Evolutionary conservation across 1,140 invertebrate species (phyloP).

Genomic region (Dendroctonus valens): DNA sequence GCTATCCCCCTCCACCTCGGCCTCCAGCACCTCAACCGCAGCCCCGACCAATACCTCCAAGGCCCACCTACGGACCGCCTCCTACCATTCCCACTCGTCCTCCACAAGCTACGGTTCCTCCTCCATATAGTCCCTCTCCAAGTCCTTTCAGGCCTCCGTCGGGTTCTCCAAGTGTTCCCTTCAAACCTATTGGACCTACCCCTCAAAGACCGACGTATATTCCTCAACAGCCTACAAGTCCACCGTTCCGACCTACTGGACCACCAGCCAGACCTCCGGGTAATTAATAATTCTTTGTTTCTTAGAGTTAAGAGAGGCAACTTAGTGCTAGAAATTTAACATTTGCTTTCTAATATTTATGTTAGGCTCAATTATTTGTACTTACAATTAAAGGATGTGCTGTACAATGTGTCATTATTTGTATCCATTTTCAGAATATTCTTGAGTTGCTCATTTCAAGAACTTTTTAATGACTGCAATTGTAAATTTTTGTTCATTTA

Average conservation of each 20-base stretch:
- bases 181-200: constrained; percentile 15
- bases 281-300: no score
- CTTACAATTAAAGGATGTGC: no score
- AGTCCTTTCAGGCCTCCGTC: constrained; percentile 23
- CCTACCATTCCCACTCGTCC: constrained; percentile 13
- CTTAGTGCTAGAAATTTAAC: no score
- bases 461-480: no score
- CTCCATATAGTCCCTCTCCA: constrained; percentile 26
- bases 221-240: constrained; percentile 11
- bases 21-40: constrained; percentile 32
- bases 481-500: no score
- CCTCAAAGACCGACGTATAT: constrained; percentile 25
- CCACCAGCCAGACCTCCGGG: constrained; percentile 21
- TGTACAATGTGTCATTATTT: no score
- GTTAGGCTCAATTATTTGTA: no score
- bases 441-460: no score
- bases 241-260: neutral
- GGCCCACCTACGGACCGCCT: constrained; percentile 26
- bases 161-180: constrained; percentile 22
- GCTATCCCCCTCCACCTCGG: constrained; percentile 33
- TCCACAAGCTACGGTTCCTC: constrained; percentile 23
- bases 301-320: no score
- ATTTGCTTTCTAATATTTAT: no score
- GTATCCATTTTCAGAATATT: no score
- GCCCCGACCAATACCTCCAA: constrained; percentile 30